Evolutionary conservation across 92 coral and sea anemone genomes (phyloP).

Genomic region (Pocillopora meandrina): DNA sequence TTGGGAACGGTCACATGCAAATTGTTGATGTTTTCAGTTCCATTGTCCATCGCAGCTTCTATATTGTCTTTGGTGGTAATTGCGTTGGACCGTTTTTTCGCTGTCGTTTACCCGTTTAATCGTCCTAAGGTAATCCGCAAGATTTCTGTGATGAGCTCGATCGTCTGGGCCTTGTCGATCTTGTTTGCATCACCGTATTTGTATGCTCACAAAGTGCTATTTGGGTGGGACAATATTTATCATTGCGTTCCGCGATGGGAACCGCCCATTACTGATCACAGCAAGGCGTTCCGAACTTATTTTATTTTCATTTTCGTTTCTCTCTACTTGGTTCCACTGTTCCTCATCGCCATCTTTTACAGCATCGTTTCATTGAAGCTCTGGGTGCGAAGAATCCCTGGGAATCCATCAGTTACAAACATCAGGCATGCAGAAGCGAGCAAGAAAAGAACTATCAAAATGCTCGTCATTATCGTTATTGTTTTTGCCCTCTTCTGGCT

Average conservation of each 20-base stretch:
- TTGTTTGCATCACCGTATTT: conserved; percentile 56
- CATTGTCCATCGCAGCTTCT: conserved; percentile 74
- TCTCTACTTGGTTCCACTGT: conserved; percentile 58
- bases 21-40: conserved; percentile 55
- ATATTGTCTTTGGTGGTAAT: conserved; percentile 63
- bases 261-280: conserved; percentile 30
- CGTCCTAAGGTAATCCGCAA: conserved; percentile 65
- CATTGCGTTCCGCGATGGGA: conserved; percentile 58
- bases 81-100: conserved; percentile 76
- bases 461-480: conserved; percentile 69
- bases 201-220: conserved; percentile 38
- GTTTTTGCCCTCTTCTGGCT: conserved; percentile 77
- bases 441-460: conserved; percentile 70
- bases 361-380: conserved; percentile 66
- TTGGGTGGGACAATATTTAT: conserved; percentile 19
- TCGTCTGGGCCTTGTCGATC: conserved; percentile 59
- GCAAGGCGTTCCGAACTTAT: conserved; percentile 37
- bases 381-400: conserved; percentile 76
- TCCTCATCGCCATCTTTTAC: conserved; percentile 61
- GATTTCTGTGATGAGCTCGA: conserved; percentile 46
- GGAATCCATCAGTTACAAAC: conserved; percentile 65
- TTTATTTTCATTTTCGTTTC: conserved; percentile 49
- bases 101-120: conserved; percentile 75
- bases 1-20: conserved; percentile 68
- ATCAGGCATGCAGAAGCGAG: conserved; percentile 52